Percentiles rank a stretch among this genome's conserved stretches.
Conservation (phyloP, 2,888 invertebrate genomes). For the Aphidius colemani region DNA sequence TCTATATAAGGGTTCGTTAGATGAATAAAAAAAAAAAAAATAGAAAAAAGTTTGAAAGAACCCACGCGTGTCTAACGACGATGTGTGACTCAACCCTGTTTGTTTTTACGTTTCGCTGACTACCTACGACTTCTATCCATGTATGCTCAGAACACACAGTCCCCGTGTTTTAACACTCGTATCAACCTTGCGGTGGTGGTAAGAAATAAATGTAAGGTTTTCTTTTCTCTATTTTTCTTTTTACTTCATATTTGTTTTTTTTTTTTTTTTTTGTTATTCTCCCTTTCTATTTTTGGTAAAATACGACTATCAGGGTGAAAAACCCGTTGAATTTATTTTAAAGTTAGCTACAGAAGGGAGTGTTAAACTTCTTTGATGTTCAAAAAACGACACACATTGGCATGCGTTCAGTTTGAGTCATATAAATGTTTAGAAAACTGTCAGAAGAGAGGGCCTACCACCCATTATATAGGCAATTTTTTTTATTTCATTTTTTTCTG, state of each 20-base stretch:
- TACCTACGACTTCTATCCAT: constrained; percentile 38
- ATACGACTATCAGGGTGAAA: background rate
- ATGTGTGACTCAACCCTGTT: constrained; percentile 51
- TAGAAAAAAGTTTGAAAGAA: no score
- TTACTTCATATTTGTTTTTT: constrained; percentile 16
- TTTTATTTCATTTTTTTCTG: constrained; percentile 14
- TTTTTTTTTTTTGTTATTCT: constrained; percentile 17
- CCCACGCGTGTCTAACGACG: background rate
- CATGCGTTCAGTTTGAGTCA: constrained; percentile 40
- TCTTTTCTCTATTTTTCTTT: constrained; percentile 24
- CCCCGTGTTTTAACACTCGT: constrained; percentile 50
- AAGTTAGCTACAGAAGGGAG: constrained; percentile 45
- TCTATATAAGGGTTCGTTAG: no score
- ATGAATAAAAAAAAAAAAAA: no score
- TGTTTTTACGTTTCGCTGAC: constrained; percentile 57
- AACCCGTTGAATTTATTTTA: constrained; percentile 55
- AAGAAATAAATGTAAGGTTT: constrained; percentile 27
- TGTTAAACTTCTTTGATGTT: constrained; percentile 53
- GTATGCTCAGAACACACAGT: constrained; percentile 55
- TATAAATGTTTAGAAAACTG: constrained; percentile 56
- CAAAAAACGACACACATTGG: constrained; percentile 40
- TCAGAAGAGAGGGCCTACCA: constrained; percentile 27
- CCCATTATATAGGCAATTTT: constrained; percentile 44
- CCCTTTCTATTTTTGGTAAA: background rate
- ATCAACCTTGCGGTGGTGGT: constrained; percentile 43